These are phyloP conservation scores for Salvelinus sp. DNA, from an alignment of 2,113 vertebrate genomes.

Conservation along the genomic window DNA sequence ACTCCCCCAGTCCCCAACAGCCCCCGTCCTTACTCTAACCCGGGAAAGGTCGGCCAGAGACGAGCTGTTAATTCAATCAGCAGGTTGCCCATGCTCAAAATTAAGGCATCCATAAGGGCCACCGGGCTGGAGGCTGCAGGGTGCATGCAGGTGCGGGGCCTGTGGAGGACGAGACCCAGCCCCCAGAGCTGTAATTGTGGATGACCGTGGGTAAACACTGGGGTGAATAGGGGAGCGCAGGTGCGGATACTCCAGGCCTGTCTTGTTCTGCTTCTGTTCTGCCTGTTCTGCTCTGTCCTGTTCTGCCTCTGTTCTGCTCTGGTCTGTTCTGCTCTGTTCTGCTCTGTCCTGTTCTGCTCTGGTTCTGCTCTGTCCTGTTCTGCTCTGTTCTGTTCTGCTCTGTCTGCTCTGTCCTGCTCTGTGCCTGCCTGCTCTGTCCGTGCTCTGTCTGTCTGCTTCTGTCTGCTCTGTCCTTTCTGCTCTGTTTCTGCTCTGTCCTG, in stretches of 20 bases:
- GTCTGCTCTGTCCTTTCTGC: too few relatives aligned
- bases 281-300: conserved; percentile 9
- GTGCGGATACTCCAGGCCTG: conserved; percentile 72
- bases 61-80: conserved; percentile 83
- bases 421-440: fast-evolving
- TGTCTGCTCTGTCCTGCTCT: fast-evolving
- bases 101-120: conserved; percentile 81
- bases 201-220: conserved; percentile 83
- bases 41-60: conserved; percentile 66
- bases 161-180: conserved; percentile 63
- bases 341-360: fast-evolving
- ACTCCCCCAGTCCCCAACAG: conserved; percentile 46
- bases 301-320: fast-evolving
- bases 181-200: conserved; percentile 77
- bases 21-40: conserved; percentile 28
- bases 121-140: conserved; percentile 64
- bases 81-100: conserved; percentile 78
- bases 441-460: too few relatives aligned
- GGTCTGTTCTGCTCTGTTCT: fast-evolving
- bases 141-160: conserved; percentile 65
- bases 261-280: conserved; percentile 73
- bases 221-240: conserved; percentile 76
- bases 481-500: too few relatives aligned
- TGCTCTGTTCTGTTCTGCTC: fast-evolving
- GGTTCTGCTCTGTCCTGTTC: too few relatives aligned